phyloP scores from a whole-genome alignment of 2,113 vertebrate genomes.

The Maccullochella peelii region DNA sequence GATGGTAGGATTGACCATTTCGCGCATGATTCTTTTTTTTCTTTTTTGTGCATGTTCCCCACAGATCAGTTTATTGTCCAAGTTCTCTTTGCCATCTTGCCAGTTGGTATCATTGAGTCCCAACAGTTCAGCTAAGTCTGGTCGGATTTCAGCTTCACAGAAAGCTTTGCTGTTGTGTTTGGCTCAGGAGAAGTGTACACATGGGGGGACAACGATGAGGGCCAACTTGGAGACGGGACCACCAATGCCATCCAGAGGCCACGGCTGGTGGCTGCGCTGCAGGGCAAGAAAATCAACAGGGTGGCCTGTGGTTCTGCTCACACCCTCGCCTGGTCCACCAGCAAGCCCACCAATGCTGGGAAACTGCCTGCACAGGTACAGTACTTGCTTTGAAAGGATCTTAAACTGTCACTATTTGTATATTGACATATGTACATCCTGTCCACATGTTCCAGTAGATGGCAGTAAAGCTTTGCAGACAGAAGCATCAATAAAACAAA shows the following conservation, averaged over 20 bases:
- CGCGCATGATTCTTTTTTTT: fast-evolving
- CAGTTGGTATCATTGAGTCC: background rate
- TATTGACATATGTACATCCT: too few species aligned
- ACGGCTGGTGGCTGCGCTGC: conserved; percentile 93
- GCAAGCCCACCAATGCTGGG: conserved; percentile 96
- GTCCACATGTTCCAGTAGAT: conserved; percentile 54
- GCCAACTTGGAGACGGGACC: conserved; percentile 97
- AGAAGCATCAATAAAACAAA: background rate
- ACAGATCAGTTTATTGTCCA: background rate
- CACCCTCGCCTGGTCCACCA: conserved; percentile 98
- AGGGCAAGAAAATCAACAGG: conserved; percentile 98
- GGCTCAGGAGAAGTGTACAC: conserved; percentile 95
- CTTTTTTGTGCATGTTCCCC: background rate
- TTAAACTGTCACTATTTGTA: background rate
- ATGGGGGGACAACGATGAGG: conserved; percentile 99
- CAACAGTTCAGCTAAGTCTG: background rate
- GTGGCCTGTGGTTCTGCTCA: conserved; percentile 98
- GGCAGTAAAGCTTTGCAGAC: conserved; percentile 53
- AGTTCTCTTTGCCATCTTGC: background rate
- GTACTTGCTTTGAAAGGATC: background rate
- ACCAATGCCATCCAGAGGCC: conserved; percentile 99
- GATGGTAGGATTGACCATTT: conserved; percentile 87
- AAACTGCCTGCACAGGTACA: conserved; percentile 95
- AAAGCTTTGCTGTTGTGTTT: conserved; percentile 44
- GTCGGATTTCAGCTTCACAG: conserved; percentile 15